Evolutionary conservation across 2,888 invertebrate genomes (phyloP), one percentile per base, ranked within the genome.

Genomic region (Ophion slaviceki): DNA sequence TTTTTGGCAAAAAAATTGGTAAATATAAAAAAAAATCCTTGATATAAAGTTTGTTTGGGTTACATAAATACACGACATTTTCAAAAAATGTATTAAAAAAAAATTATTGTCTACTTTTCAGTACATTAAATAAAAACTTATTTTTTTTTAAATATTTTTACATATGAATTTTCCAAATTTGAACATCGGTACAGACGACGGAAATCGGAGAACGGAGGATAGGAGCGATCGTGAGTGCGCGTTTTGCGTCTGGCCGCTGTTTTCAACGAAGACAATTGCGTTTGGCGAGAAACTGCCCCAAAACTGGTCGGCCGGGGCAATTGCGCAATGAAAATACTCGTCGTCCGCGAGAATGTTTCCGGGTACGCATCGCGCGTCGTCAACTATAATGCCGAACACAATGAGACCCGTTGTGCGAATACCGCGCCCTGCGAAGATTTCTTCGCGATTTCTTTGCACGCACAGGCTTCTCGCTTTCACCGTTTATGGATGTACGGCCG

Each of bases 401-500:
- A 92, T 92, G 90, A 88, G 87, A 88, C 84, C 36, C 88, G 78
- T 86, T 88, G 45, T 61, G 67, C 24, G 74, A 14, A 75, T 45
- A 61, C 75, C 72, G 79, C 72, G 77, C 80, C 81, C 84, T 72
- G 71, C 36, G 75, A 71, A 75, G 67, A 80, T 78, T 68, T 78
- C 77, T 40, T 68, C 59, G 68, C 85, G 68, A 82, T 57, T 47
- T 70, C 82, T 62, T 71, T 45, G 28, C 59, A 28, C 77, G 14
- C 14, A 11, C 14, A 47, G 59, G 45, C 24, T 76, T 72, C 28
- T 89, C 88, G 89, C 92, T 92, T 92, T 92, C 92, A 92, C 92
- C 91, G 87, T 88, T 89, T 88, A 90, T 75, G 80, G 81, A 87
- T 74, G 36, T 79, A 87, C 85, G 62, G 77, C 67, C 68, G 72